These are phyloP conservation scores for Apis mellifera DNA, from an alignment of 1,140 invertebrate genomes.

Conservation along the genomic window DNA sequence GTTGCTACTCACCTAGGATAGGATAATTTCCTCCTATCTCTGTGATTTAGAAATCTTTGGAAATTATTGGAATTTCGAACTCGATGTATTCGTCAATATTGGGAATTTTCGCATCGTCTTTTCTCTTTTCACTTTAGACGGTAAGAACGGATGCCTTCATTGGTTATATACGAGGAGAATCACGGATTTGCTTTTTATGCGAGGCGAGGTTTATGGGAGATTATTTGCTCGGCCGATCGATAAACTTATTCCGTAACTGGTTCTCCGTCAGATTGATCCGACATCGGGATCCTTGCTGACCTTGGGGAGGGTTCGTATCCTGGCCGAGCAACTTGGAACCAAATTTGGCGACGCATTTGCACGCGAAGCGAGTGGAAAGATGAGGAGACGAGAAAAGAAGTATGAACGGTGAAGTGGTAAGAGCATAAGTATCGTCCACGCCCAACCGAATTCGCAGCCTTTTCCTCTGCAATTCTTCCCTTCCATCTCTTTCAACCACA, in stretches of 20 bases:
- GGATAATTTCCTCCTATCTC: conserved; percentile 29
- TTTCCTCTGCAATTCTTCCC: conserved; percentile 47
- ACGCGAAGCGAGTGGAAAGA: background rate
- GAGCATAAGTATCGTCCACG: conserved; percentile 67
- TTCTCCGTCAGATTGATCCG: conserved; percentile 44
- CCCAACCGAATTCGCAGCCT: conserved; percentile 57
- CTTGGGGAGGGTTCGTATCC: background rate
- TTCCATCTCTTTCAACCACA: conserved; percentile 47
- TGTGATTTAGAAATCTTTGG: background rate
- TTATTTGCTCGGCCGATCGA: conserved; percentile 46
- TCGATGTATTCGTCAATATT: background rate
- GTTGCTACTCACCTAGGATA: conserved; percentile 47
- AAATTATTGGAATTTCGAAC: background rate
- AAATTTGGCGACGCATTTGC: conserved; percentile 45
- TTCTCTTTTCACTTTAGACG: background rate
- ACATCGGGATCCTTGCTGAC: conserved; percentile 15
- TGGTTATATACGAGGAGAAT: conserved; percentile 3
- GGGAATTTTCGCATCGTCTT: background rate
- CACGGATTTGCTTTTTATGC: conserved; percentile 15
- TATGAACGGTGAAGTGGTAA: conserved; percentile 14
- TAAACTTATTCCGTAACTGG: conserved; percentile 51
- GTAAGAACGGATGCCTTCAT: conserved; percentile 29
- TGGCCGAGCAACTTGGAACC: conserved; percentile 19
- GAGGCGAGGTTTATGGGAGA: conserved; percentile 26
- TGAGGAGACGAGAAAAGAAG: background rate